Evolutionary conservation across 2,113 vertebrate species (phyloP).

Genomic region (Perccottus glenii): DNA sequence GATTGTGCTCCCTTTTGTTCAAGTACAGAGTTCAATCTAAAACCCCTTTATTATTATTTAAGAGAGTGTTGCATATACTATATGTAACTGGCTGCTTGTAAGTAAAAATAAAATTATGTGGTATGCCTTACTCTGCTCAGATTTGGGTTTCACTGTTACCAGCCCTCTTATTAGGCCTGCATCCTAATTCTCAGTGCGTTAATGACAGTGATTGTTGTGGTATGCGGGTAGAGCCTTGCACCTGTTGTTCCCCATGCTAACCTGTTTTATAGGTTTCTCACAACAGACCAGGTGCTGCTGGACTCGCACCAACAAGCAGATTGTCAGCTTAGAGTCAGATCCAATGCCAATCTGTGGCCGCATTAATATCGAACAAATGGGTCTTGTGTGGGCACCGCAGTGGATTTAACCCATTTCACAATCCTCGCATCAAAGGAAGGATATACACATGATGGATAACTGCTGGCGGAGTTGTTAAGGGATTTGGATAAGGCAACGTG

Average conservation of each 20-base stretch:
- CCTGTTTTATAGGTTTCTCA: conserved; percentile 24
- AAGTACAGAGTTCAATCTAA: too few species aligned
- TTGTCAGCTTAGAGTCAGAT: conserved; percentile 31
- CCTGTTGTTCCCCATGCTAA: conserved; percentile 40
- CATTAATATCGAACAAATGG: conserved; percentile 30
- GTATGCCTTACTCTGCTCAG: neutral
- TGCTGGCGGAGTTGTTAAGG: conserved; percentile 18
- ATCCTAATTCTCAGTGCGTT: conserved; percentile 41
- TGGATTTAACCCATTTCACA: conserved; percentile 27
- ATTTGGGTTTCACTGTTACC: conserved; percentile 21
- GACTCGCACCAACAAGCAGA: conserved; percentile 41
- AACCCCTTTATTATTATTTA: too few species aligned
- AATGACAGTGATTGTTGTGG: conserved; percentile 44
- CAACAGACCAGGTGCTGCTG: conserved; percentile 43
- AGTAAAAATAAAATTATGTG: neutral
- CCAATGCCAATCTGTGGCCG: conserved; percentile 9
- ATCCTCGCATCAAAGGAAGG: conserved; percentile 36
- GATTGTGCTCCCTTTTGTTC: too few species aligned
- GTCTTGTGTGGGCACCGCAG: conserved; percentile 27
- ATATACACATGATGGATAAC: conserved; percentile 22
- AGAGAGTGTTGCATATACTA: neutral
- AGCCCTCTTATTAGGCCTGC: conserved; percentile 18
- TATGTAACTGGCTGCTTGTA: neutral
- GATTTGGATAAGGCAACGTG: conserved; percentile 25
- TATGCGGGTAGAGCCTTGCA: conserved; percentile 30